phyloP scores from a whole-genome alignment of 2,888 invertebrate species.

The Nematopogon swammerdamellus region DNA sequence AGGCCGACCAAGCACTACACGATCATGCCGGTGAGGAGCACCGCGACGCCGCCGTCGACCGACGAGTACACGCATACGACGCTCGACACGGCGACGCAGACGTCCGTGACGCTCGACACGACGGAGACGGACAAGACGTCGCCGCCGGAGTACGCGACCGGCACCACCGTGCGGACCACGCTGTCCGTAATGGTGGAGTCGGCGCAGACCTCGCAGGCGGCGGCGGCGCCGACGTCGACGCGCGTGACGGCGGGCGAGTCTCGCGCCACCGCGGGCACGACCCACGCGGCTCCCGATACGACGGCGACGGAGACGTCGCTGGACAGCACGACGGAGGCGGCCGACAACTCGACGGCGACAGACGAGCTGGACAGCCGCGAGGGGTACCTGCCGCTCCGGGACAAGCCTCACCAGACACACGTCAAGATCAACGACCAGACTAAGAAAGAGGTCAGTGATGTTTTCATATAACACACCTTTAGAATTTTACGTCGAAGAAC shows the following conservation, averaged over 20 bases:
- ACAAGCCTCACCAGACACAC: slow-evolving; percentile 45
- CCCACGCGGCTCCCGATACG: slow-evolving; percentile 18
- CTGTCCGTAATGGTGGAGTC: background rate
- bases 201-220: slow-evolving; percentile 23
- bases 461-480: slow-evolving; percentile 49
- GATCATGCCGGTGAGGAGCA: slow-evolving; percentile 43
- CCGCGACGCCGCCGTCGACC: slow-evolving; percentile 31
- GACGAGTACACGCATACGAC: slow-evolving; percentile 45
- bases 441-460: slow-evolving; percentile 53
- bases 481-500: too few relatives aligned
- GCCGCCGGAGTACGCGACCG: slow-evolving; percentile 19
- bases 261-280: slow-evolving; percentile 31
- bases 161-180: slow-evolving; percentile 6
- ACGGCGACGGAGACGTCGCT: slow-evolving; percentile 33
- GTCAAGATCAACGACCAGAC: slow-evolving; percentile 54
- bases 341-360: slow-evolving; percentile 27
- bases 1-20: slow-evolving; percentile 53
- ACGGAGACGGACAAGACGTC: slow-evolving; percentile 31
- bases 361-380: slow-evolving; percentile 47
- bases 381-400: slow-evolving; percentile 45
- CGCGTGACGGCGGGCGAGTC: slow-evolving; percentile 32
- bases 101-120: slow-evolving; percentile 38
- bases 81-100: slow-evolving; percentile 42
- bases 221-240: slow-evolving; percentile 19
- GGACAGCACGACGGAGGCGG: slow-evolving; percentile 28